These are phyloP conservation scores for Gambelia wislizenii DNA, from an alignment of 2,797 vertebrate genomes.

Conservation along the genomic window DNA sequence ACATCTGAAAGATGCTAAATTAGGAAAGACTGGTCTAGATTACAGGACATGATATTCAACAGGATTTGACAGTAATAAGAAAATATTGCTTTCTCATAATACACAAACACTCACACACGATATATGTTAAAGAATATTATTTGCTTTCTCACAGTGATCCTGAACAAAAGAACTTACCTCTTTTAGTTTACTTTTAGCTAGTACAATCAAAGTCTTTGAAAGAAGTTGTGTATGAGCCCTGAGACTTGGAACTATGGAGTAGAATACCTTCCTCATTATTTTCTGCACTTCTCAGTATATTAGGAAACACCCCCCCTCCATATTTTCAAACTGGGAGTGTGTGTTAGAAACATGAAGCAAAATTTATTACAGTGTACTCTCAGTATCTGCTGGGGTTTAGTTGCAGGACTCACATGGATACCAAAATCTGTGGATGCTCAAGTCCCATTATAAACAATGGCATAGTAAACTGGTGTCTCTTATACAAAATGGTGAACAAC, in stretches of 20 bases:
- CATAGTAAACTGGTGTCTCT: no score
- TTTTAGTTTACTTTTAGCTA: neutral
- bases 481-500: no score
- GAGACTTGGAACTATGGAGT: neutral
- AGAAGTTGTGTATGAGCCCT: neutral
- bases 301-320: no score
- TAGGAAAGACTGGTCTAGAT: neutral
- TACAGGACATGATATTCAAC: neutral
- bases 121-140: neutral
- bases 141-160: neutral
- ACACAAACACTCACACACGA: neutral
- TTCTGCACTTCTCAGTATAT: conserved; percentile 6
- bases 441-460: no score
- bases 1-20: neutral
- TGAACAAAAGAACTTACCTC: neutral
- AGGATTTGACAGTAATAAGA: neutral
- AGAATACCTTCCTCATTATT: neutral
- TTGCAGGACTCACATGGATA: no score
- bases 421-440: no score
- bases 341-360: neutral
- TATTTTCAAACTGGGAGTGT: neutral
- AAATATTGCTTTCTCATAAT: neutral
- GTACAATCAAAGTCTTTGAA: neutral
- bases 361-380: no score
- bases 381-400: no score